Conservation (phyloP, 2,797 vertebrate species). For the Tarsius wallacei region DNA sequence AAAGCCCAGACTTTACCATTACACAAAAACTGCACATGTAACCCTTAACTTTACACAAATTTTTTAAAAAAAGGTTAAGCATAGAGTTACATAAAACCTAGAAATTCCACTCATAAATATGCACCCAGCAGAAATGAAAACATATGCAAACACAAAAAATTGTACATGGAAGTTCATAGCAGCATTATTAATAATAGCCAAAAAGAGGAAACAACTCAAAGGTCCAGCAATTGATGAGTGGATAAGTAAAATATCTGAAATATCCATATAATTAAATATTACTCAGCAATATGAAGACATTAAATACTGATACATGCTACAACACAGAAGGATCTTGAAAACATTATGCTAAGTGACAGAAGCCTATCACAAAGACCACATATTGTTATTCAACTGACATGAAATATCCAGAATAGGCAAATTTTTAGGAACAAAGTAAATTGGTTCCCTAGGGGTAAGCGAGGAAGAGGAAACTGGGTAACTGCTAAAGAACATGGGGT, state of each 20-base stretch:
- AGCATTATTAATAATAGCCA: neutral
- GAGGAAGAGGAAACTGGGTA: neutral
- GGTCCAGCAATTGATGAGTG: neutral
- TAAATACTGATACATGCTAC: neutral
- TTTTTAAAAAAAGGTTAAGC: neutral
- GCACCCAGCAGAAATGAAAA: slow-evolving; percentile 42
- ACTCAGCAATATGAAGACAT: neutral
- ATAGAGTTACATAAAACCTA: neutral
- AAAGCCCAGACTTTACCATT: too few relatives aligned
- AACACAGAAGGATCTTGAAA: neutral
- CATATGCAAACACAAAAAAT: neutral
- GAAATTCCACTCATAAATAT: neutral
- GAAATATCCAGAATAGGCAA: neutral
- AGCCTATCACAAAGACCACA: neutral
- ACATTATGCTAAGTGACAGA: neutral
- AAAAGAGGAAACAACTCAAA: neutral
- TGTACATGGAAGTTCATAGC: neutral
- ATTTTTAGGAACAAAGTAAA: neutral
- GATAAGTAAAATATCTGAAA: neutral
- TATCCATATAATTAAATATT: neutral
- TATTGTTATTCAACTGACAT: neutral
- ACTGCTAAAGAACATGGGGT: neutral
- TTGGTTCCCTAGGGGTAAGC: neutral
- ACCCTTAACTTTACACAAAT: too few relatives aligned
- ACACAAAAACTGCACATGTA: too few relatives aligned